A percentile compares a stretch with the other conserved stretches of the same genome.
Conservation (phyloP, 2,888 invertebrate genomes). For the Chalcis sispes region DNA sequence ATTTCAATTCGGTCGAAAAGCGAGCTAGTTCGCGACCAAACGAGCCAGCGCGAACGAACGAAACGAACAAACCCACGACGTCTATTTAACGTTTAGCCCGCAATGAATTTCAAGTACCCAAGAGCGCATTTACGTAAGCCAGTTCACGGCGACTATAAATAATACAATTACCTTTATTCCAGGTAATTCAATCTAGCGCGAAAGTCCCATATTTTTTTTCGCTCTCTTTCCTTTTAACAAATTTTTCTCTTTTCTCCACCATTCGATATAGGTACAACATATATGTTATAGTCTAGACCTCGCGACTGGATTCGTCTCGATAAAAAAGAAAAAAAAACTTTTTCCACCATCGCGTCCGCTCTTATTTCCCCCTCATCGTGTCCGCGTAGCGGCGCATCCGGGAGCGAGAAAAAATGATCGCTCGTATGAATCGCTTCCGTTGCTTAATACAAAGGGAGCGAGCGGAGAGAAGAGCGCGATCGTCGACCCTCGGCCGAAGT, state of each 20-base stretch:
- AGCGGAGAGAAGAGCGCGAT: conserved; percentile 20
- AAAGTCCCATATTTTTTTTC: conserved; percentile 61
- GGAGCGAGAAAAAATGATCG: conserved; percentile 21
- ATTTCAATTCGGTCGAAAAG: conserved; percentile 65
- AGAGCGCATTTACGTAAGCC: conserved; percentile 65
- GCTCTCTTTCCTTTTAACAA: conserved; percentile 25
- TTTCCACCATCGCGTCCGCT: no score
- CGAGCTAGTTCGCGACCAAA: conserved; percentile 10
- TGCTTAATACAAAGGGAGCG: conserved; percentile 19
- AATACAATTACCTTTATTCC: conserved; percentile 66
- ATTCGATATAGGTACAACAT: no score
- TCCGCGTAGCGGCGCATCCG: no score
- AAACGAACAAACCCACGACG: conserved; percentile 26
- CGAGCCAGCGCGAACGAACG: conserved; percentile 7
- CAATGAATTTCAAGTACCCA: conserved; percentile 65
- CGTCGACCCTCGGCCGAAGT: conserved; percentile 4
- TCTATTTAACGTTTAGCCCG: conserved; percentile 61
- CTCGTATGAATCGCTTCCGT: neutral
- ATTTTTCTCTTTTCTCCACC: no score
- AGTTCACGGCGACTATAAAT: conserved; percentile 63
- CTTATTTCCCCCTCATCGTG: no score
- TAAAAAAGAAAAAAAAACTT: no score
- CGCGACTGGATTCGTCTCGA: no score
- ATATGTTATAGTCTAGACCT: neutral
- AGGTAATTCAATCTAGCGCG: conserved; percentile 62